A percentile compares a stretch with the other conserved stretches of the same genome.
phyloP scores from a whole-genome alignment of 2,888 invertebrate genomes.

The Hypena proboscidalis region DNA sequence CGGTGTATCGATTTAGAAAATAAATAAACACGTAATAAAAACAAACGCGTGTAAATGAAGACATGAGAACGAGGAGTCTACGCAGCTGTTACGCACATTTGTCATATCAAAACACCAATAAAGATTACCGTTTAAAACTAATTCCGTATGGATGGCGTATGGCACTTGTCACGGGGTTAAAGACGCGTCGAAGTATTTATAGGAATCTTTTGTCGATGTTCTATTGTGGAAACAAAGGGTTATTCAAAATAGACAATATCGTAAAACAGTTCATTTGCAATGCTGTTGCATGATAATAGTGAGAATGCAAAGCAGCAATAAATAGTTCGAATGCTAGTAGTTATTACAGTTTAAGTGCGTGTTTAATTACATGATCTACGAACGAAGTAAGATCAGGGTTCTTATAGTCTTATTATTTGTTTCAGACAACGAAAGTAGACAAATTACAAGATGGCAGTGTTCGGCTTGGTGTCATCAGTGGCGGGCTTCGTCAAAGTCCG shows the following conservation, averaged over 20 bases:
- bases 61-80: constrained; percentile 50
- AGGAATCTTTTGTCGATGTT: constrained; percentile 55
- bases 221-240: constrained; percentile 38
- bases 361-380: constrained; percentile 10
- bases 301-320: constrained; percentile 8
- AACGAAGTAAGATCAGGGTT: neutral
- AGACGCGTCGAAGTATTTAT: constrained; percentile 63
- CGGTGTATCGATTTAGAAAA: constrained; percentile 50
- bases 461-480: constrained; percentile 94
- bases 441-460: constrained; percentile 89
- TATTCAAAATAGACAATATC: constrained; percentile 24
- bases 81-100: constrained; percentile 72
- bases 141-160: constrained; percentile 71
- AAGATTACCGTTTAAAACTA: constrained; percentile 73
- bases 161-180: constrained; percentile 67
- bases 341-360: constrained; percentile 2
- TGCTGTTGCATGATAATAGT: constrained; percentile 6
- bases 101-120: constrained; percentile 67
- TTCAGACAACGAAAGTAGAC: constrained; percentile 60
- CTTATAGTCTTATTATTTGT: constrained; percentile 36
- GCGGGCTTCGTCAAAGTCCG: constrained; percentile 96
- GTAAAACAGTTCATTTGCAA: constrained; percentile 14
- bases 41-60: constrained; percentile 53
- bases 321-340: constrained; percentile 1
- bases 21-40: constrained; percentile 21